Evolutionary conservation across 23 tunicate species (phyloP).

Genomic region (Halocynthia aurantium): DNA sequence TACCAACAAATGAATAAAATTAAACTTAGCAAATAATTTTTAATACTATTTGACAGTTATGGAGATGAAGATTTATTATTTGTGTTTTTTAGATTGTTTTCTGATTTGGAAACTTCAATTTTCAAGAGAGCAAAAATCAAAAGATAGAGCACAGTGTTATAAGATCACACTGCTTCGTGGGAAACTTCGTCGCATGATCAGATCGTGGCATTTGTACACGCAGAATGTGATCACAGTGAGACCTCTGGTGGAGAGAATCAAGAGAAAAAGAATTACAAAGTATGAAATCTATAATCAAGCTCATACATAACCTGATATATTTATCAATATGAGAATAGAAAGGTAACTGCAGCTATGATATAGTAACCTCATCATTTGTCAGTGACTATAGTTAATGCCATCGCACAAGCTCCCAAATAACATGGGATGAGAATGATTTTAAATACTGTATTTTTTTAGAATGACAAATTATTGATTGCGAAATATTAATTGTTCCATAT

Average conservation of each 20-base stretch:
- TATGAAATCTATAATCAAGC: neutral
- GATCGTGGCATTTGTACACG: neutral
- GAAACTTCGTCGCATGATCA: neutral
- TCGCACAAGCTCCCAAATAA: too few species aligned
- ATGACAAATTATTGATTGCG: too few species aligned
- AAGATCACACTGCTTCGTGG: neutral
- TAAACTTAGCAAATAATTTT: too few species aligned
- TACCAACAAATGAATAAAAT: too few species aligned
- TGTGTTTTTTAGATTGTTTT: neutral
- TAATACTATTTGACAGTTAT: too few species aligned
- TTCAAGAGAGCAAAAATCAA: neutral
- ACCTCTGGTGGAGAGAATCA: constrained; percentile 6
- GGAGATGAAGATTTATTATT: too few species aligned
- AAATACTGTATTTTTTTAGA: too few species aligned
- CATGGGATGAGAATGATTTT: too few species aligned
- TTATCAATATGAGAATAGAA: too few species aligned
- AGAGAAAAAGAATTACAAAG: neutral
- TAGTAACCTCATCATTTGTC: too few species aligned
- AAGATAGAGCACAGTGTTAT: neutral
- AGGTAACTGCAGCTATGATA: too few species aligned
- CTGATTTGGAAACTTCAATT: neutral
- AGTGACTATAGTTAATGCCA: too few species aligned
- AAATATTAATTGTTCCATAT: neutral
- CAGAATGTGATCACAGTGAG: neutral
- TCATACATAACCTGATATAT: neutral